phyloP scores from a whole-genome alignment of 2,113 vertebrate species.

The Protomyctophum bolini region DNA sequence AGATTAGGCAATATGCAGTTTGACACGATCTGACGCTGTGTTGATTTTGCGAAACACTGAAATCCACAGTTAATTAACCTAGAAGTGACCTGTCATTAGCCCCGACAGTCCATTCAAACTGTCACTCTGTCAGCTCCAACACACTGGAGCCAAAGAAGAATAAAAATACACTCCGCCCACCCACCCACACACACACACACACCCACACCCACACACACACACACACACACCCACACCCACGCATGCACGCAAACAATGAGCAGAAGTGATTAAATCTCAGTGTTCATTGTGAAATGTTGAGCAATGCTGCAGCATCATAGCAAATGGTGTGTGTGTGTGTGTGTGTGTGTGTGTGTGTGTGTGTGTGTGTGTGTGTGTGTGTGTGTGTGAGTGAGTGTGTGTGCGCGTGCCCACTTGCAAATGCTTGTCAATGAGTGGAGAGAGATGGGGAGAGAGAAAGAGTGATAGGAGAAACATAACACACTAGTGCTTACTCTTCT shows the following conservation, averaged over 20 bases:
- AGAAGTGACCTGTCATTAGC: too few species aligned
- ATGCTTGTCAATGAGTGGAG: background rate
- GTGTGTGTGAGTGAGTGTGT: background rate
- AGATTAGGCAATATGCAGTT: too few species aligned
- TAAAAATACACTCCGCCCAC: background rate
- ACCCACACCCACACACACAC: background rate
- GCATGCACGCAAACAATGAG: too few species aligned
- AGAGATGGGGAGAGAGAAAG: slow-evolving; percentile 4
- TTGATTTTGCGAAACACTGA: too few species aligned
- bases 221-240: slow-evolving; percentile 5
- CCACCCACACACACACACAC: background rate
- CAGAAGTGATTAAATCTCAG: too few species aligned
- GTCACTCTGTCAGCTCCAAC: too few species aligned
- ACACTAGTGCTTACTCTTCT: slow-evolving; percentile 8
- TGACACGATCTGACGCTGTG: too few species aligned
- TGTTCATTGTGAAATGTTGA: too few species aligned
- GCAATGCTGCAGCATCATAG: too few species aligned
- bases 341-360: background rate
- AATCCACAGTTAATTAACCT: too few species aligned
- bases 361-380: slow-evolving; percentile 4
- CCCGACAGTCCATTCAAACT: too few species aligned
- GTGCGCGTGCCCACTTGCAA: background rate
- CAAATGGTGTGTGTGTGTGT: background rate
- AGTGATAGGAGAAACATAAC: slow-evolving; percentile 2
- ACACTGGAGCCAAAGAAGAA: background rate